Evolutionary conservation across 1,140 invertebrate species (phyloP).

Genomic region (Drosophila fuyamai): DNA sequence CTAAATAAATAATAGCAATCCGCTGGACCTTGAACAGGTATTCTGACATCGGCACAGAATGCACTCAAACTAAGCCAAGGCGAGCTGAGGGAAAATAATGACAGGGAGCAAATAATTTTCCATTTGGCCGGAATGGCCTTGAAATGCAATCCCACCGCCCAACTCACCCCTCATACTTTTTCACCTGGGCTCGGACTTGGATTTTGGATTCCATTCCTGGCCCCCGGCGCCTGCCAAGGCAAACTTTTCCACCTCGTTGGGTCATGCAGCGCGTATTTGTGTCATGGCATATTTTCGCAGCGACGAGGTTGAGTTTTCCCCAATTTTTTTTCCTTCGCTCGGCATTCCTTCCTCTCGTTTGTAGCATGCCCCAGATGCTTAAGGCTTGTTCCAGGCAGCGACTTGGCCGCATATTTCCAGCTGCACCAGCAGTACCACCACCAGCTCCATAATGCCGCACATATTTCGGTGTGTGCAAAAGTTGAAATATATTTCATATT

Average conservation of each 20-base stretch:
- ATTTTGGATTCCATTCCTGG: constrained; percentile 21
- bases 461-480: constrained; percentile 74
- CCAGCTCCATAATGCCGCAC: constrained; percentile 55
- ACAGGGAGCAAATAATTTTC: constrained; percentile 71
- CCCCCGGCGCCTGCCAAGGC: constrained; percentile 4
- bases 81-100: constrained; percentile 52
- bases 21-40: constrained; percentile 21
- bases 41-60: constrained; percentile 29
- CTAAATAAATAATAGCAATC: constrained; percentile 39
- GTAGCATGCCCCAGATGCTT: constrained; percentile 66
- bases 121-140: constrained; percentile 65
- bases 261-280: constrained; percentile 59
- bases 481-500: constrained; percentile 83
- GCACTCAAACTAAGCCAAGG: constrained; percentile 37
- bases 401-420: constrained; percentile 65
- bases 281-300: constrained; percentile 70
- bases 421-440: constrained; percentile 5
- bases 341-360: constrained; percentile 50
- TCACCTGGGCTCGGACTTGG: constrained; percentile 41
- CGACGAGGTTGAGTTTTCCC: constrained; percentile 20
- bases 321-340: constrained; percentile 6
- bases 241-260: constrained; percentile 47
- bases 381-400: constrained; percentile 42
- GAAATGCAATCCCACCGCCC: constrained; percentile 36
- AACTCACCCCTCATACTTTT: constrained; percentile 29